Evolutionary conservation across 2,797 vertebrate genomes (phyloP).

Genomic region (Morus bassanus): DNA sequence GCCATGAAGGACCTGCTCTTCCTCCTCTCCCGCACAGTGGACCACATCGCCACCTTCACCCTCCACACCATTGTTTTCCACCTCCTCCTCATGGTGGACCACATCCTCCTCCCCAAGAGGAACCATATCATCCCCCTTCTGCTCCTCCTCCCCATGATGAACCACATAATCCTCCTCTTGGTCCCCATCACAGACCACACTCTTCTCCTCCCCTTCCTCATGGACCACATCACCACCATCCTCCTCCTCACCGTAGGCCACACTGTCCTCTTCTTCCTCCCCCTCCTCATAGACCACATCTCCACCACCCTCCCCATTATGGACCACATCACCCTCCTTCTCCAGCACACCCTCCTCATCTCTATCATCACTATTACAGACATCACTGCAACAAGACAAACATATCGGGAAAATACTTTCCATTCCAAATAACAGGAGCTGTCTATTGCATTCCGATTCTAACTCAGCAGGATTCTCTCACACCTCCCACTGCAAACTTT

Average conservation of each 20-base stretch:
- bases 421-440: neutral
- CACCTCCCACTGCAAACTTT: conserved; percentile 63
- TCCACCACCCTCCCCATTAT: neutral
- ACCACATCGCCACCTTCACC: neutral
- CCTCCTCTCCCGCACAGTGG: neutral
- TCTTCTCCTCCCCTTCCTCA: neutral
- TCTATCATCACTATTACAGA: neutral
- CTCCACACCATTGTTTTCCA: neutral
- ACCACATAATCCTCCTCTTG: neutral
- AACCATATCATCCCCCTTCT: neutral
- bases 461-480: conserved; percentile 52
- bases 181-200: neutral
- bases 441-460: conserved; percentile 56
- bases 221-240: neutral
- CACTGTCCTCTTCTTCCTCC: neutral
- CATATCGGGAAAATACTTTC: neutral
- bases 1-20: neutral
- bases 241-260: neutral
- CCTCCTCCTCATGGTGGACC: neutral
- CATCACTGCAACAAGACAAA: neutral
- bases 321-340: neutral
- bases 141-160: neutral
- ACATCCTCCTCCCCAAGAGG: neutral
- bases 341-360: neutral
- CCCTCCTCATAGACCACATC: neutral